Base-by-base conservation (phyloP, 1,140 invertebrate genomes). In the Pygmarrhopalites habei region DNA sequence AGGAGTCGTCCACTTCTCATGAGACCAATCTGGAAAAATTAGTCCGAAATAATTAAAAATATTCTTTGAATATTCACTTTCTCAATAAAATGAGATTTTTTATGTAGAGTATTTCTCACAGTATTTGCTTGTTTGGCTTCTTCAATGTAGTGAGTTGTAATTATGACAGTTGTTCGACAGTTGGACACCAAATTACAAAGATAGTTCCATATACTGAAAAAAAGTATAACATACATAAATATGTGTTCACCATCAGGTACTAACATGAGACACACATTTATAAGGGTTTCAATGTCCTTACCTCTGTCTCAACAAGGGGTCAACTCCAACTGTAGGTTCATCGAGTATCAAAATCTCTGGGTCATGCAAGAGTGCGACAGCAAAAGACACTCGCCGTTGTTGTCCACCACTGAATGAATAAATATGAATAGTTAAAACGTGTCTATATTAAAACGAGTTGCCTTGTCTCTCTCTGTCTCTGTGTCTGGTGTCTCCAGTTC, bases 111-210 rank as follows among this genome's bases (percentile, higher is more conserved):
- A 49, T 49, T 15, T 60, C 79, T 82, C 80, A 92, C 89, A 73
- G 85, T 85, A 74, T 91, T 84, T 39, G 90, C 90, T 78, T 92
- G 88, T 69, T 88, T 77, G 0, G 92, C 92, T 75, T 95, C 92
- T 76, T 94, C 90, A 65, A 94, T 92, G 72, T 94, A 95, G 80
- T 95, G 91, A 21, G 92, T 95, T 1, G 92, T 95, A 68, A 95
- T 90, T 67, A 95, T 92, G 63, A 95, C 88, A 5, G 91, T 95
- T 72, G 89, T 92, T 70, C 85, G 83, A 26, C 85, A 83, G 58
- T 85, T 85, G 76, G 83, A 83, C 67, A 89, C 88, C 66, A 95
- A 86, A 72, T 86, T 84, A 23, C 92, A 84, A 71, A 95, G 77
- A 73, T 95, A 90, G 69, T 90, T 88, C 91, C 91, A 95, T 71